These are phyloP conservation scores for Spondyliosoma cantharus DNA, from an alignment of 2,797 vertebrate species.

Conservation along the genomic window DNA sequence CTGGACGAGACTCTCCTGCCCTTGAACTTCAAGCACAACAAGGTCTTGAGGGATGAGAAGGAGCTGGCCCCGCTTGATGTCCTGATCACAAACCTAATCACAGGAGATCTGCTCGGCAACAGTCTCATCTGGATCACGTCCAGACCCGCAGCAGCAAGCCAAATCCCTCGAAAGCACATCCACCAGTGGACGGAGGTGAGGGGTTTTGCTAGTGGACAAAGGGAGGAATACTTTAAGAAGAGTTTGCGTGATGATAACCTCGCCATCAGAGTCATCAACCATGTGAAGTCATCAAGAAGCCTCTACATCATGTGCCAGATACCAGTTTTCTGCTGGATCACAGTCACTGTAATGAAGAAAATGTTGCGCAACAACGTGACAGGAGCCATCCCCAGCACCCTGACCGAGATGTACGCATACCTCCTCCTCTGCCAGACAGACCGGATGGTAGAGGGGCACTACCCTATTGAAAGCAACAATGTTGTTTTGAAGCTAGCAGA, in stretches of 20 bases:
- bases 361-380: constrained; percentile 25
- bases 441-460: constrained; percentile 34
- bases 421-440: constrained; percentile 61
- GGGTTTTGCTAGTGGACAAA: constrained; percentile 58
- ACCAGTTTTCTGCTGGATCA: constrained; percentile 70
- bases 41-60: constrained; percentile 48
- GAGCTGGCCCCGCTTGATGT: constrained; percentile 35
- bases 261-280: constrained; percentile 43
- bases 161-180: constrained; percentile 41
- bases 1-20: constrained; percentile 60
- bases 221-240: constrained; percentile 69
- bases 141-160: constrained; percentile 53
- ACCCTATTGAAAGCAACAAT: constrained; percentile 18
- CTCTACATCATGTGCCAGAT: constrained; percentile 72
- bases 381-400: constrained; percentile 42
- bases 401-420: constrained; percentile 65
- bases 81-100: constrained; percentile 66
- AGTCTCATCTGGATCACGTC: constrained; percentile 62
- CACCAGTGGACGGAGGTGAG: constrained; percentile 61
- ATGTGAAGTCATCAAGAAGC: constrained; percentile 61
- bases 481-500: constrained; percentile 62
- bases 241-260: constrained; percentile 26
- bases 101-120: constrained; percentile 46
- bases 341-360: constrained; percentile 56
- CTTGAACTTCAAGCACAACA: constrained; percentile 55